Evolutionary conservation across 2,888 invertebrate species (phyloP).

Genomic region (Cheilosia scutellata): DNA sequence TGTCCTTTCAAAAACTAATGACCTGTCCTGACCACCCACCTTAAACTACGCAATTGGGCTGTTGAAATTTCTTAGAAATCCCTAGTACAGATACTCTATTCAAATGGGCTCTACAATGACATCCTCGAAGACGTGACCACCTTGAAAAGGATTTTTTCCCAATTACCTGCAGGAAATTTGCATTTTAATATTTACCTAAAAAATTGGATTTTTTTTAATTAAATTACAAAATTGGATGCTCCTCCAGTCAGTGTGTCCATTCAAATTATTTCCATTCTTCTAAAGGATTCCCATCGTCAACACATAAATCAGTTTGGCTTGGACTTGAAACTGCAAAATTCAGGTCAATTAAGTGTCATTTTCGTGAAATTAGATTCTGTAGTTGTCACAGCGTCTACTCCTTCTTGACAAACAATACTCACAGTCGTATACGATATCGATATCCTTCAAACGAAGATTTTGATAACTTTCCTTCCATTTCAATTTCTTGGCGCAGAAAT

Average conservation of each 20-base stretch:
- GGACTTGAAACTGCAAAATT: constrained; percentile 5
- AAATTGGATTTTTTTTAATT: constrained; percentile 23
- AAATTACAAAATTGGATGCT: constrained; percentile 3
- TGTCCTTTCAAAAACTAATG: no score
- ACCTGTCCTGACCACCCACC: no score
- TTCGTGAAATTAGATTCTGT: constrained; percentile 26
- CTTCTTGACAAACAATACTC: not conserved
- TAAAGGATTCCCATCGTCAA: constrained; percentile 11
- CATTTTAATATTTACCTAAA: constrained; percentile 28
- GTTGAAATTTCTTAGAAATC: no score
- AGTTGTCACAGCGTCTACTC: not conserved
- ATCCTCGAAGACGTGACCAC: constrained; percentile 15
- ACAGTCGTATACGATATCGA: constrained; percentile 22
- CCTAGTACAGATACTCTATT: not conserved
- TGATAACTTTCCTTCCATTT: constrained; percentile 39
- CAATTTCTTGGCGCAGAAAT: constrained; percentile 46
- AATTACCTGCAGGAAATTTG: constrained; percentile 18
- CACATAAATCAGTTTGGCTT: constrained; percentile 27
- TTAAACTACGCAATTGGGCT: no score
- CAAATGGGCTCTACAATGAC: not conserved
- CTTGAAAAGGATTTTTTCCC: not conserved
- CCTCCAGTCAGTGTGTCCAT: not conserved
- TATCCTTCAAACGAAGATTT: constrained; percentile 29
- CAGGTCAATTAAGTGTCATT: constrained; percentile 41
- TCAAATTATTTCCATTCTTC: not conserved